phyloP scores from a whole-genome alignment of 2,797 vertebrate genomes.

The Macropus fuliginosus region DNA sequence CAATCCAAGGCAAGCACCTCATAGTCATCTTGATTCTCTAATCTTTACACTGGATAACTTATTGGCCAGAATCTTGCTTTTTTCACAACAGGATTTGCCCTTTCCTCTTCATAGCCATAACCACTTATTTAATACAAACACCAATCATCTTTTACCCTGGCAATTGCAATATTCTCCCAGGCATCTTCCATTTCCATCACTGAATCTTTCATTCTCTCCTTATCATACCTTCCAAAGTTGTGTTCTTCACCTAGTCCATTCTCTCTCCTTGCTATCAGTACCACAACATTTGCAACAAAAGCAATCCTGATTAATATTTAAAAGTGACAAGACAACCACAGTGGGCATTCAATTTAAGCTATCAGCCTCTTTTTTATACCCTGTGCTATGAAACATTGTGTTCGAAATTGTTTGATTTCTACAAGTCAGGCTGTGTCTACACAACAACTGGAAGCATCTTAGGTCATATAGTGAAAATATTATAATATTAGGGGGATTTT shows the following conservation, averaged over 20 bases:
- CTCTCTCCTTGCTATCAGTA: neutral
- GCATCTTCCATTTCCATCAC: neutral
- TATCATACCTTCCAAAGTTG: rapidly evolving
- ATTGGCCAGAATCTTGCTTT: neutral
- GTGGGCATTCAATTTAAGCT: neutral
- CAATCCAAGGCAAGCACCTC: neutral
- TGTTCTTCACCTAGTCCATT: neutral
- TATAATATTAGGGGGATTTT: neutral
- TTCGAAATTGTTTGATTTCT: neutral
- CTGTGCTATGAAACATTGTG: neutral
- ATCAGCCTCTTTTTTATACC: neutral
- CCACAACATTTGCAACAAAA: neutral
- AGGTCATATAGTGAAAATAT: neutral
- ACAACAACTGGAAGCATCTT: neutral
- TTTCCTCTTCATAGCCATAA: neutral
- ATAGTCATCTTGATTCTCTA: neutral
- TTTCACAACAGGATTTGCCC: neutral
- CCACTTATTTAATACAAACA: neutral
- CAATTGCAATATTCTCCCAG: neutral
- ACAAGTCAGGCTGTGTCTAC: neutral
- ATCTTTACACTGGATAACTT: neutral
- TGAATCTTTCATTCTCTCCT: rapidly evolving
- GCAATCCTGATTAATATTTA: neutral
- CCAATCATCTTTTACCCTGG: neutral
- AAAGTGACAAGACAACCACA: neutral